A percentile compares a stretch with the other conserved stretches of the same genome.
Conservation (phyloP, 2,888 invertebrate genomes). For the Pasiphila rectangulata region DNA sequence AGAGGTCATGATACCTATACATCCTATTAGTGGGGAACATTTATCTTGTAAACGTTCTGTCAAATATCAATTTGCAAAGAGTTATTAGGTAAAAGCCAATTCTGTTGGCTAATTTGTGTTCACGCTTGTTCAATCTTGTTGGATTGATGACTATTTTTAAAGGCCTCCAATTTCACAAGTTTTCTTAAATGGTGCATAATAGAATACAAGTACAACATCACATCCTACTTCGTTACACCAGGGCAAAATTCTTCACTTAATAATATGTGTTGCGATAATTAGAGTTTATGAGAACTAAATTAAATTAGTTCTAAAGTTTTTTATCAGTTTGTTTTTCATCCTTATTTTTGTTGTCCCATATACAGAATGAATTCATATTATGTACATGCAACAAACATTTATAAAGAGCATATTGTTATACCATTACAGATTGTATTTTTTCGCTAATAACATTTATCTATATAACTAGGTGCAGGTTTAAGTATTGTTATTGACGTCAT, state of each 20-base stretch:
- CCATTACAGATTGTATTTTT: too few species aligned
- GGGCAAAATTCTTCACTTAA: too few species aligned
- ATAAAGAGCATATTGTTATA: too few species aligned
- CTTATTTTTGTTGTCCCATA: too few species aligned
- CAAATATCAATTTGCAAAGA: slow-evolving; percentile 23
- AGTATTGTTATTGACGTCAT: slow-evolving; percentile 24
- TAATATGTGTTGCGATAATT: too few species aligned
- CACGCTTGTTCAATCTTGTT: slow-evolving; percentile 11
- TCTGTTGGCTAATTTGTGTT: slow-evolving; percentile 14
- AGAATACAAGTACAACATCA: not conserved
- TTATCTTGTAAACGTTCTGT: slow-evolving; percentile 25
- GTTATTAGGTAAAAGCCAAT: slow-evolving; percentile 13
- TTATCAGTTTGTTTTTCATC: too few species aligned
- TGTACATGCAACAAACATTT: too few species aligned
- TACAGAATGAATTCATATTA: too few species aligned
- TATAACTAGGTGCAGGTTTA: too few species aligned
- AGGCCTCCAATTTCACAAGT: not conserved
- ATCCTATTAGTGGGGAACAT: slow-evolving; percentile 32
- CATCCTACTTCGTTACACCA: not conserved
- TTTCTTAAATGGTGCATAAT: not conserved
- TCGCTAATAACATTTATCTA: too few species aligned
- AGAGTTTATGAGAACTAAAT: too few species aligned
- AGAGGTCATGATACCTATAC: slow-evolving; percentile 30
- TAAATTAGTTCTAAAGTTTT: too few species aligned
- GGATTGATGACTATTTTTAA: slow-evolving; percentile 1